These are phyloP conservation scores for Neoseiulus cucumeris DNA, from an alignment of 1,140 invertebrate genomes.

Conservation along the genomic window DNA sequence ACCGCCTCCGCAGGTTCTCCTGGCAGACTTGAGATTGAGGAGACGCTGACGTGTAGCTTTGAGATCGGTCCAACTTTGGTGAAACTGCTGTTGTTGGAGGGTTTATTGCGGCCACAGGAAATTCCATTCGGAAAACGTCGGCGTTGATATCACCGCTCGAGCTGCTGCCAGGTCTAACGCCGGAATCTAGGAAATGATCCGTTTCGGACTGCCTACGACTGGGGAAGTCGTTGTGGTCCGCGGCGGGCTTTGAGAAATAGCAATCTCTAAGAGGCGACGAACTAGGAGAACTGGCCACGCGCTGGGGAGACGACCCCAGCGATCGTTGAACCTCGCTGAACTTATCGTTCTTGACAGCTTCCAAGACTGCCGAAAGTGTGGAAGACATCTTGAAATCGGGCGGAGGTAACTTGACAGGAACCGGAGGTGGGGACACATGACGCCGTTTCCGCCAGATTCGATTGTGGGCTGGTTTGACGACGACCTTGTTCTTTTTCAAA, in stretches of 20 bases:
- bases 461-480: neutral
- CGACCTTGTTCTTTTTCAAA: neutral
- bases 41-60: neutral
- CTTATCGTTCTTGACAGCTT: neutral
- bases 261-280: neutral
- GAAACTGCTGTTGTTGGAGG: neutral
- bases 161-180: neutral
- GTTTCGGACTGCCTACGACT: neutral
- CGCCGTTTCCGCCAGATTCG: neutral
- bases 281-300: too few relatives aligned
- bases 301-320: too few relatives aligned
- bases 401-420: neutral
- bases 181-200: neutral
- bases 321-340: too few relatives aligned
- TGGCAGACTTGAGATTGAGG: too few relatives aligned
- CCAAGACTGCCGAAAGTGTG: neutral
- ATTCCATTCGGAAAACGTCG: constrained; percentile 10
- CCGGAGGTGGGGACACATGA: neutral
- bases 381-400: constrained; percentile 7
- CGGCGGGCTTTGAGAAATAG: neutral
- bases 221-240: neutral
- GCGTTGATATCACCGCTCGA: neutral
- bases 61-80: neutral
- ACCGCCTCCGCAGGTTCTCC: neutral
- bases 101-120: neutral